A percentile compares a stretch with the other conserved stretches of the same genome.
phyloP scores from a whole-genome alignment of 2,113 vertebrate genomes.

The Salvelinus namaycush region DNA sequence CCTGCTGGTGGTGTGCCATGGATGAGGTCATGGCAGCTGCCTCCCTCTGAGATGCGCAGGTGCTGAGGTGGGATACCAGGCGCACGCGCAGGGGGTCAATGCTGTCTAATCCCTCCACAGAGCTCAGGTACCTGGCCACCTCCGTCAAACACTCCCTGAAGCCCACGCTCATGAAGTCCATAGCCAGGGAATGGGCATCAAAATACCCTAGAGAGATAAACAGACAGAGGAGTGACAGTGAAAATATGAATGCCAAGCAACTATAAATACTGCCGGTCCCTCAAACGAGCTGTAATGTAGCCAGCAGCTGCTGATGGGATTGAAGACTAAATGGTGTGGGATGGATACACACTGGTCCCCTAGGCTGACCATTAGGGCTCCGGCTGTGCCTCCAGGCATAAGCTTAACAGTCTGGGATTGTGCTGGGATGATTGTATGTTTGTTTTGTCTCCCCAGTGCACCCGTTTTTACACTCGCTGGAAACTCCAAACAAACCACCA shows the following conservation, averaged over 20 bases:
- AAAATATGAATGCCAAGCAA: background rate
- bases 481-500: constrained; percentile 85
- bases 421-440: constrained; percentile 73
- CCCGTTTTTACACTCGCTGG: constrained; percentile 76
- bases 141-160: constrained; percentile 92
- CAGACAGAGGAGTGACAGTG: background rate
- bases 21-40: constrained; percentile 82
- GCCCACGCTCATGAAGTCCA: constrained; percentile 98
- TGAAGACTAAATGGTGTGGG: too few species aligned
- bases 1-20: constrained; percentile 65
- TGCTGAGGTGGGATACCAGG: constrained; percentile 91
- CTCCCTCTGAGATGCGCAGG: constrained; percentile 88
- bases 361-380: too few species aligned
- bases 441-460: constrained; percentile 80
- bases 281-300: background rate
- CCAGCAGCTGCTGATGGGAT: too few species aligned
- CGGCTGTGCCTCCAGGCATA: background rate
- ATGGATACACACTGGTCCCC: background rate
- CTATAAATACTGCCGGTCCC: background rate
- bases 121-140: constrained; percentile 87
- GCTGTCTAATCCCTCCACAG: constrained; percentile 87
- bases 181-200: constrained; percentile 86
- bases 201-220: constrained; percentile 78
- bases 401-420: background rate
- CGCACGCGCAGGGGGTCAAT: constrained; percentile 81